These are phyloP conservation scores for Drosophila longiperda DNA, from an alignment of 2,888 invertebrate species.

Conservation along the genomic window DNA sequence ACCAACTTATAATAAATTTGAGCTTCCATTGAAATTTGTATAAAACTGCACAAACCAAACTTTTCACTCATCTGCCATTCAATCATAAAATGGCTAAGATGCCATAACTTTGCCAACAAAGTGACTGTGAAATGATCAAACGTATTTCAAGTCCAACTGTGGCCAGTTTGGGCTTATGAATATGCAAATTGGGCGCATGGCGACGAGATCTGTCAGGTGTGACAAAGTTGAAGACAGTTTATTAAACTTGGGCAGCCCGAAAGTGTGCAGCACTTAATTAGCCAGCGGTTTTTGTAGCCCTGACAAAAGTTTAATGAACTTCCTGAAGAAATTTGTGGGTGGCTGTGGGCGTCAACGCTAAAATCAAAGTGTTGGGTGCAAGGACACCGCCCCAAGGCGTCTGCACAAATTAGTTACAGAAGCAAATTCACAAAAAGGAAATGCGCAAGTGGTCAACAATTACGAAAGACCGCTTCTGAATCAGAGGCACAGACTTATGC, in stretches of 20 bases:
- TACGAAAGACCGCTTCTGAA: conserved; percentile 36
- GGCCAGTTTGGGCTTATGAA: conserved; percentile 40
- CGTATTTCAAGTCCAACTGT: conserved; percentile 1
- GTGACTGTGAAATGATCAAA: conserved; percentile 38
- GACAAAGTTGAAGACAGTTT: conserved; percentile 48
- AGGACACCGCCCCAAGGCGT: conserved; percentile 55
- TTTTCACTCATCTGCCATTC: conserved; percentile 34
- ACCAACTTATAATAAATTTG: conserved; percentile 8
- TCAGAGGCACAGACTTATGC: neutral
- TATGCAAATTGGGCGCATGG: conserved; percentile 63
- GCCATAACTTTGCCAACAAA: conserved; percentile 50
- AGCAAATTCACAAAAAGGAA: conserved; percentile 61
- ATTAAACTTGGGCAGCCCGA: conserved; percentile 58
- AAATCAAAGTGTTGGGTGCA: conserved; percentile 55
- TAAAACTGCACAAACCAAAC: neutral
- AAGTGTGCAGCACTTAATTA: conserved; percentile 71
- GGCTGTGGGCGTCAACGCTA: conserved; percentile 22
- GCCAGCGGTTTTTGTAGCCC: conserved; percentile 29
- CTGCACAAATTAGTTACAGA: conserved; percentile 72
- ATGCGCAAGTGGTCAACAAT: conserved; percentile 77
- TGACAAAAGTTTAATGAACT: conserved; percentile 65
- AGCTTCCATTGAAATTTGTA: conserved; percentile 3
- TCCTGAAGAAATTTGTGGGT: conserved; percentile 1
- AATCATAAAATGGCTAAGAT: conserved; percentile 48
- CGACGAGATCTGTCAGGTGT: conserved; percentile 57